Conservation (phyloP, 2,797 vertebrate genomes). For the Sebastes oblongus region DNA sequence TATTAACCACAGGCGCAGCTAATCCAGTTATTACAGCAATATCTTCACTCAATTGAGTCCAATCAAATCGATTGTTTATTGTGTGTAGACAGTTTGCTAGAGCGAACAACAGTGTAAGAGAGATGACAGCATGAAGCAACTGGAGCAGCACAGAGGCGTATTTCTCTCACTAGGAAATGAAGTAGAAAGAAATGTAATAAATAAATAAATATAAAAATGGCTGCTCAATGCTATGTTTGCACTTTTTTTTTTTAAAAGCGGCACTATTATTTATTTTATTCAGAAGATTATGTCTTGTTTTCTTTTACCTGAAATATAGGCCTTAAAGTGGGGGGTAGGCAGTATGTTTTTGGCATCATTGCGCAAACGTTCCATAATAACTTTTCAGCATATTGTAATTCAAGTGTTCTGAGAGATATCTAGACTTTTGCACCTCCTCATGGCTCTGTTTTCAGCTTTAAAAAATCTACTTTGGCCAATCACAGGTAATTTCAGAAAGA, state of each 20-base stretch:
- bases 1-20: not conserved
- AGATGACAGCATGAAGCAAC: not conserved
- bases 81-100: not conserved
- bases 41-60: not conserved
- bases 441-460: too few species aligned
- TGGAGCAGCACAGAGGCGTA: not conserved
- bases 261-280: not conserved
- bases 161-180: not conserved
- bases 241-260: not conserved
- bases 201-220: not conserved
- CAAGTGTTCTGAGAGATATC: too few species aligned
- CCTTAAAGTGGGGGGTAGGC: too few species aligned
- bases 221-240: not conserved
- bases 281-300: not conserved
- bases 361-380: too few species aligned
- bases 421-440: too few species aligned
- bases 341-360: too few species aligned
- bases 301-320: not conserved
- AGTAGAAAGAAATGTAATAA: not conserved
- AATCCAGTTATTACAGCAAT: not conserved
- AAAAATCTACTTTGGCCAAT: too few species aligned
- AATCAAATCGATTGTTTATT: not conserved
- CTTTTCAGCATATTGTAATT: too few species aligned
- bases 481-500: too few species aligned
- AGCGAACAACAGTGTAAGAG: not conserved